A percentile compares a stretch with the other conserved stretches of the same genome.
These are phyloP conservation scores for Callitettix versicolor DNA, from an alignment of 1,140 invertebrate genomes.

Conservation along the genomic window DNA sequence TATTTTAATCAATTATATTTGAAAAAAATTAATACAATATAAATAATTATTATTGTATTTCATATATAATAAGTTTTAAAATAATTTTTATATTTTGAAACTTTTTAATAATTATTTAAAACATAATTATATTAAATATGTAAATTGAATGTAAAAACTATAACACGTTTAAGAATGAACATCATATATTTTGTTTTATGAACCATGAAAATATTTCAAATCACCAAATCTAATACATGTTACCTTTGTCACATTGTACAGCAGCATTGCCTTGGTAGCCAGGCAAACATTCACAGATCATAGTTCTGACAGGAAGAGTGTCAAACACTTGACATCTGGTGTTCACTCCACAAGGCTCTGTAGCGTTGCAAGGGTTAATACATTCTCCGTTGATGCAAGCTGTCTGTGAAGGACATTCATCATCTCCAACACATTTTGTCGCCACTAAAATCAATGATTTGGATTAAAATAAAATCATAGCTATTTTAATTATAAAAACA, in stretches of 20 bases:
- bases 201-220: too few species aligned
- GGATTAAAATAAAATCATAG: too few species aligned
- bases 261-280: slow-evolving; percentile 74
- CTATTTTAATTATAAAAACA: too few species aligned
- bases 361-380: slow-evolving; percentile 69
- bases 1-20: neutral
- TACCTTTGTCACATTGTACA: slow-evolving; percentile 60
- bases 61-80: too few species aligned
- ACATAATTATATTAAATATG: too few species aligned
- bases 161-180: too few species aligned
- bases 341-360: slow-evolving; percentile 70
- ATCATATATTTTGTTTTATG: too few species aligned
- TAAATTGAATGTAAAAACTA: too few species aligned
- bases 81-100: too few species aligned
- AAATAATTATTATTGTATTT: too few species aligned
- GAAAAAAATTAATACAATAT: neutral
- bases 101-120: too few species aligned
- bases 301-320: slow-evolving; percentile 70
- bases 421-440: slow-evolving; percentile 59
- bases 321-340: slow-evolving; percentile 69
- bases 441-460: slow-evolving; percentile 30
- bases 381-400: slow-evolving; percentile 74
- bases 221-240: too few species aligned
- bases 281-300: slow-evolving; percentile 79
- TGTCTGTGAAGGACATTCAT: slow-evolving; percentile 69